Evolutionary conservation across 2,888 invertebrate genomes (phyloP).

Genomic region (Drosophila emarginata): DNA sequence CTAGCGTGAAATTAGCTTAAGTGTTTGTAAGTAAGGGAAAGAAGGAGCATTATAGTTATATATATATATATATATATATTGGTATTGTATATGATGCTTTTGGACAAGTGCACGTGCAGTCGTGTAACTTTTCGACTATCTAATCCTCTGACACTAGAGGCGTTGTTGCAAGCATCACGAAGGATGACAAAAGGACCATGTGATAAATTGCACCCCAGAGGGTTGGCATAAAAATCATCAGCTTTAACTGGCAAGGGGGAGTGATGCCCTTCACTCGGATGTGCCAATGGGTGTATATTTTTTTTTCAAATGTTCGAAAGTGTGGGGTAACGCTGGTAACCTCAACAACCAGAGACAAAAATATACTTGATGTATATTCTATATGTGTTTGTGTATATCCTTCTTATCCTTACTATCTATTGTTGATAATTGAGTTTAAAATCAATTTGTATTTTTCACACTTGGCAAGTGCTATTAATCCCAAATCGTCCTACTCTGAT

Average conservation of each 20-base stretch:
- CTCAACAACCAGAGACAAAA: background rate
- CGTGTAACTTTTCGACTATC: slow-evolving; percentile 79
- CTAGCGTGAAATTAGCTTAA: slow-evolving; percentile 81
- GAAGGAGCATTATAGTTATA: background rate
- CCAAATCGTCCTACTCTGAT: background rate
- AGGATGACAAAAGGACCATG: slow-evolving; percentile 58
- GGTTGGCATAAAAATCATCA: slow-evolving; percentile 77
- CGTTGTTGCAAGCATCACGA: slow-evolving; percentile 11
- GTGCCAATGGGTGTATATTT: too few relatives aligned
- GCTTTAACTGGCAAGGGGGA: slow-evolving; percentile 25
- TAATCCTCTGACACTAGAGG: slow-evolving; percentile 73
- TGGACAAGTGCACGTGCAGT: slow-evolving; percentile 52
- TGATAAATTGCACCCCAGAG: slow-evolving; percentile 82
- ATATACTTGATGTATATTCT: too few relatives aligned
- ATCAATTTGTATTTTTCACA: slow-evolving; percentile 80
- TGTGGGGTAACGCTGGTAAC: background rate
- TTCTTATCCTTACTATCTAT: slow-evolving; percentile 14
- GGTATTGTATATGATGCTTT: background rate
- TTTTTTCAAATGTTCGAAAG: background rate
- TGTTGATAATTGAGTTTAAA: slow-evolving; percentile 83
- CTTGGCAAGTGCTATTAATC: slow-evolving; percentile 30
- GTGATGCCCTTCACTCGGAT: background rate
- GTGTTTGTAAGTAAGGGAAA: slow-evolving; percentile 44
- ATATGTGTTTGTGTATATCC: background rate
- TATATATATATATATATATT: too few relatives aligned